Evolutionary conservation across 1,140 invertebrate species (phyloP).

Genomic region (Ceratoteleas bidentatus): DNA sequence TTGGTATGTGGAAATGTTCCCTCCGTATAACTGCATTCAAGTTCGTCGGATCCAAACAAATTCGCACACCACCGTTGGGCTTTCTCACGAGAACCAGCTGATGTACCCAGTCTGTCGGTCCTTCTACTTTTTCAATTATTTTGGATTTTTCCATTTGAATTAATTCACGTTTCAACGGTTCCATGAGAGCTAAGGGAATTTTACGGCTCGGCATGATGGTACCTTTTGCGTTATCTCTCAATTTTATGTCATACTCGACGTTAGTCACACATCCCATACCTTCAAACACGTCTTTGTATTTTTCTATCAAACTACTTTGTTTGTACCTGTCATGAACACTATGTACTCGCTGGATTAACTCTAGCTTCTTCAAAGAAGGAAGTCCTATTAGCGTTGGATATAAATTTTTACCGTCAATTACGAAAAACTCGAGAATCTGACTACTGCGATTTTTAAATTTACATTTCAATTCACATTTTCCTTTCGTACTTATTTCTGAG

Average conservation of each 20-base stretch:
- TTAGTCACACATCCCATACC: constrained; percentile 23
- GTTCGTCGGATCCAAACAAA: neutral
- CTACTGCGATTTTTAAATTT: too few relatives aligned
- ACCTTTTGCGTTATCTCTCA: constrained; percentile 59
- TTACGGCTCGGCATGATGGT: constrained; percentile 34
- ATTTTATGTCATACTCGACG: constrained; percentile 39
- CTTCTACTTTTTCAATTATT: neutral
- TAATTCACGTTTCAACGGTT: neutral
- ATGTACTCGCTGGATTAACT: too few relatives aligned
- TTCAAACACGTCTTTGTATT: constrained; percentile 32
- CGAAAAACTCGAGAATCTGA: too few relatives aligned
- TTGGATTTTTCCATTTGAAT: constrained; percentile 8
- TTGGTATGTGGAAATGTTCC: constrained; percentile 7
- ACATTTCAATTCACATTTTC: too few relatives aligned
- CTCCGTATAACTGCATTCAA: neutral
- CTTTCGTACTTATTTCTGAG: too few relatives aligned
- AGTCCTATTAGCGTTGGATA: too few relatives aligned
- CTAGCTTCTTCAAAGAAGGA: too few relatives aligned
- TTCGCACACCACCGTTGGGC: neutral
- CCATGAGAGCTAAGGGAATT: constrained; percentile 59
- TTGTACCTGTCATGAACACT: too few relatives aligned
- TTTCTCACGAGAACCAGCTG: constrained; percentile 1
- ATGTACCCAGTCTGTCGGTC: neutral
- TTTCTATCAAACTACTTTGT: neutral
- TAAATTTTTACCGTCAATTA: too few relatives aligned